Percentiles rank a stretch among this genome's conserved stretches.
phyloP scores from a whole-genome alignment of 2,888 invertebrate genomes.

The Cryptus viduatorius region DNA sequence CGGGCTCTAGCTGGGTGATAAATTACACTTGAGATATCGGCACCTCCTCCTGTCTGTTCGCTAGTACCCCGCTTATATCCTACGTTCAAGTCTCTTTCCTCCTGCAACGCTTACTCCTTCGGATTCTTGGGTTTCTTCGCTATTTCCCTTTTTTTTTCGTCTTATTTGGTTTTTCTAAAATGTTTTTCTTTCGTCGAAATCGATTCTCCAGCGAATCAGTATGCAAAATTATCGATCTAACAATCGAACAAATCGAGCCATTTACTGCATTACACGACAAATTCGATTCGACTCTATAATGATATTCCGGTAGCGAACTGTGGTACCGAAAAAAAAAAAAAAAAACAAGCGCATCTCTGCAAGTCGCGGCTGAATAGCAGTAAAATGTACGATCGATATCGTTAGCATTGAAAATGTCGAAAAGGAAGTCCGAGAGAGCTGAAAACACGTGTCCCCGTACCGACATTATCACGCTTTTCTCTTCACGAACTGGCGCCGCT shows the following conservation, averaged over 20 bases:
- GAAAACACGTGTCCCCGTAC: constrained; percentile 49
- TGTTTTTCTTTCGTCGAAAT: not conserved
- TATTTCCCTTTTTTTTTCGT: constrained; percentile 31
- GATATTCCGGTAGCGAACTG: too few species aligned
- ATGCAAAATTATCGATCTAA: too few species aligned
- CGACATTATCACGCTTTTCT: constrained; percentile 55
- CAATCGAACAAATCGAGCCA: too few species aligned
- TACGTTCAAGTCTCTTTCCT: constrained; percentile 59
- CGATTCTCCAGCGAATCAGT: too few species aligned
- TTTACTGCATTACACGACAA: too few species aligned
- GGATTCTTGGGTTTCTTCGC: constrained; percentile 62
- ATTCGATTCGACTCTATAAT: too few species aligned
- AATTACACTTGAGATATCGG: constrained; percentile 82
- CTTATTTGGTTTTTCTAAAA: not conserved
- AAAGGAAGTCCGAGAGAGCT: not conserved
- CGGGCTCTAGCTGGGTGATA: constrained; percentile 78
- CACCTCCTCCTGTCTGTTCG: constrained; percentile 81
- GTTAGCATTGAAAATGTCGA: not conserved
- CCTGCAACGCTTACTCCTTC: constrained; percentile 63
- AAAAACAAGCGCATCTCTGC: not conserved
- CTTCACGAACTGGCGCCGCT: constrained; percentile 35
- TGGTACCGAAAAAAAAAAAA: not conserved
- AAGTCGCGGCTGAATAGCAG: not conserved
- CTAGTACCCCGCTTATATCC: constrained; percentile 68
- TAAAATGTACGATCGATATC: constrained; percentile 28